phyloP scores from a whole-genome alignment of 2,797 vertebrate genomes.

The Gastrophryne carolinensis region DNA sequence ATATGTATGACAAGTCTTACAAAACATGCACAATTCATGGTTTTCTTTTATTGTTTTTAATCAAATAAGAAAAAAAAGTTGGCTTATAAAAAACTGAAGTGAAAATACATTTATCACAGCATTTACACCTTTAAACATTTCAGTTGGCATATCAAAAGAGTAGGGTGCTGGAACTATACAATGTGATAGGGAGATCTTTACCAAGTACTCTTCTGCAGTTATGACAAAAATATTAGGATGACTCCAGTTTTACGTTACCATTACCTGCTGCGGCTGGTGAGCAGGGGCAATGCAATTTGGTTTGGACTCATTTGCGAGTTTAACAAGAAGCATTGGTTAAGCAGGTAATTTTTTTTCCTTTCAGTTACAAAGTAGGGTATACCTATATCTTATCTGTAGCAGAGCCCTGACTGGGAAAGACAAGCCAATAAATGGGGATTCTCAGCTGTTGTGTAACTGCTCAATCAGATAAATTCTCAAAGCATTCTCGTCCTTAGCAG shows the following conservation, averaged over 20 bases:
- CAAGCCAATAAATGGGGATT: not conserved
- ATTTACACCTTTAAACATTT: conserved; percentile 50
- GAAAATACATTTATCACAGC: conserved; percentile 52
- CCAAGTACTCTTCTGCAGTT: conserved; percentile 18
- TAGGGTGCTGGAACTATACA: conserved; percentile 50
- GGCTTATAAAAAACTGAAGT: conserved; percentile 53
- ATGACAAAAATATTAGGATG: conserved; percentile 7
- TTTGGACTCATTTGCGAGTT: not conserved
- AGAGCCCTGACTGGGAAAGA: not conserved
- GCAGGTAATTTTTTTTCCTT: not conserved
- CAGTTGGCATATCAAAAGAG: conserved; percentile 49
- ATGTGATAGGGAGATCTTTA: conserved; percentile 15
- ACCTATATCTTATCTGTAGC: not conserved
- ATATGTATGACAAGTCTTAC: too few species aligned
- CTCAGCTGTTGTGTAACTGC: not conserved
- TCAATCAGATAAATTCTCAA: too few species aligned
- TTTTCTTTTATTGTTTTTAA: conserved; percentile 49
- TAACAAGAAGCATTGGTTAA: not conserved
- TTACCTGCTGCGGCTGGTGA: too few species aligned
- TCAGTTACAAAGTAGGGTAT: not conserved
- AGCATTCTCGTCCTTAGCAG: too few species aligned
- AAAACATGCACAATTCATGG: conserved; percentile 24
- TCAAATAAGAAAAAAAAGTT: conserved; percentile 49
- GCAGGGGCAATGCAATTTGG: too few species aligned
- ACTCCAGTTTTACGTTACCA: conserved; percentile 29